phyloP scores from a whole-genome alignment of 2,888 invertebrate species.

The Anticlea derivata region DNA sequence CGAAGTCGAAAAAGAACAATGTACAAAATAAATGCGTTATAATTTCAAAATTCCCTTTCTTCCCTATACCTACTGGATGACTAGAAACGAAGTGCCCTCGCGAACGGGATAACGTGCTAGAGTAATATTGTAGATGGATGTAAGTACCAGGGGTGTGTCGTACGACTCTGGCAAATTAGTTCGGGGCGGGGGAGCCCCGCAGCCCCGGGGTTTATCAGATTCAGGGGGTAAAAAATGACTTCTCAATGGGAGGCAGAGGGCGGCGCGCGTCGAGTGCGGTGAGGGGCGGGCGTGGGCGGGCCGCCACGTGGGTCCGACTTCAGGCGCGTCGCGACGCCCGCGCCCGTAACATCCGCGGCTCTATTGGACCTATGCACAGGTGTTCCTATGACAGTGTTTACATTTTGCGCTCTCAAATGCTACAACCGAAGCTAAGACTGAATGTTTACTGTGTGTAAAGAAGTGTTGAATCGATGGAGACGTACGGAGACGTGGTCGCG shows the following conservation, averaged over 20 bases:
- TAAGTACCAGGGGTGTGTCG: conserved; percentile 83
- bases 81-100: conserved; percentile 76
- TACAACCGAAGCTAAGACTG: conserved; percentile 41
- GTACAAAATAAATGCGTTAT: conserved; percentile 41
- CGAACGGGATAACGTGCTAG: conserved; percentile 81
- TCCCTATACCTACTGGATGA: conserved; percentile 62
- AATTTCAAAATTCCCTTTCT: conserved; percentile 67
- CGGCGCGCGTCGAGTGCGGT: conserved; percentile 58
- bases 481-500: conserved; percentile 58
- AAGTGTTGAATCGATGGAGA: conserved; percentile 63
- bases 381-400: conserved; percentile 47
- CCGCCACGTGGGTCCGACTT: conserved; percentile 70
- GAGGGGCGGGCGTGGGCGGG: conserved; percentile 77
- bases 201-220: conserved; percentile 79
- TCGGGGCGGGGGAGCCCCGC: conserved; percentile 81
- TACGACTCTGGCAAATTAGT: conserved; percentile 82
- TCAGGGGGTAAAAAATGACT: conserved; percentile 82
- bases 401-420: conserved; percentile 47
- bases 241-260: conserved; percentile 81
- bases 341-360: conserved; percentile 43
- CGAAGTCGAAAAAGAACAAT: neutral
- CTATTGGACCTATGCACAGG: conserved; percentile 52
- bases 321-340: conserved; percentile 41
- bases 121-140: conserved; percentile 84
- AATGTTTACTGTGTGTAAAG: conserved; percentile 55